Conservation (phyloP, 2,797 vertebrate genomes). For the Garrulus glandarius region DNA sequence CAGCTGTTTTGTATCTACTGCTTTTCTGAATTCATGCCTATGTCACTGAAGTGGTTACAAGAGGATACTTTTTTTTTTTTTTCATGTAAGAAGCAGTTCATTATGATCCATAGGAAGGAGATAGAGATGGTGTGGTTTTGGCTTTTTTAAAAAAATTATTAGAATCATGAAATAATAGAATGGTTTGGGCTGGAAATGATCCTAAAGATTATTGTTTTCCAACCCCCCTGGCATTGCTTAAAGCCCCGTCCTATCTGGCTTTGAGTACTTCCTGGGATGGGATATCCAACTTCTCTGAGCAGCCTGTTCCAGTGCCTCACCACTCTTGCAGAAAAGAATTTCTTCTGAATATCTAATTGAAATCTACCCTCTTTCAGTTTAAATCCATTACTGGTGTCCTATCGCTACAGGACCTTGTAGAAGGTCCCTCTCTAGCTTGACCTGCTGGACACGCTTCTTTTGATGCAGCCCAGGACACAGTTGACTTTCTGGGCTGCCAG, state of each 20-base stretch:
- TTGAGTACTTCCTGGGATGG: not conserved
- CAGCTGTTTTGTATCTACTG: not conserved
- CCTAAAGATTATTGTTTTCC: not conserved
- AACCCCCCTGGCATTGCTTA: rapidly evolving
- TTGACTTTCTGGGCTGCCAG: not conserved
- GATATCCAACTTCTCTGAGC: not conserved
- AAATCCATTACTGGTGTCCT: not conserved
- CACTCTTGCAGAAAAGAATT: not conserved
- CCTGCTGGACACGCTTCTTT: not conserved
- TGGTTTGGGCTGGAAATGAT: not conserved
- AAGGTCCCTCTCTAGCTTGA: not conserved
- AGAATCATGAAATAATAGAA: not conserved
- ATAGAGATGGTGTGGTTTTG: rapidly evolving
- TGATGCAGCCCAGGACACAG: not conserved
- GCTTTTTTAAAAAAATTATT: not conserved
- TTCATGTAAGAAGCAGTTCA: not conserved
- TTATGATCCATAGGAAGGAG: not conserved
- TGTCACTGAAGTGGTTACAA: not conserved
- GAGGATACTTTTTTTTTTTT: not conserved
- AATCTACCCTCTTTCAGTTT: not conserved
- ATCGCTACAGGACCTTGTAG: not conserved
- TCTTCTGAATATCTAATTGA: not conserved
- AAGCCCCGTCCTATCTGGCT: not conserved
- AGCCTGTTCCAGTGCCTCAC: not conserved
- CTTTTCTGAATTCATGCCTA: not conserved